Percentiles rank a stretch among this genome's conserved stretches.
Conservation (phyloP, 1,140 invertebrate species). For the Drosophila virilis region DNA sequence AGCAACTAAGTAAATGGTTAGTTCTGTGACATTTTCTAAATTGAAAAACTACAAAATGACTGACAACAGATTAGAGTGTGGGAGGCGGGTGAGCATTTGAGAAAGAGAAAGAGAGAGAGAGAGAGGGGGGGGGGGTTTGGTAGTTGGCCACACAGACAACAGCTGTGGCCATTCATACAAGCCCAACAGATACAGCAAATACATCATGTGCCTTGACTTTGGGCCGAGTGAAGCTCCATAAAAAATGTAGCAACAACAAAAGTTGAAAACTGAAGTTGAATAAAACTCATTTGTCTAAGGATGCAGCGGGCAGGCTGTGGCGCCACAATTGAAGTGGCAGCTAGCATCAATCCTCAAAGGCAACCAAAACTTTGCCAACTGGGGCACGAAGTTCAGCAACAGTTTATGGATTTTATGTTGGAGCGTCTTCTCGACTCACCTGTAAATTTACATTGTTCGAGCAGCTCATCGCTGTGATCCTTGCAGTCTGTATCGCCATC, state of each 20-base stretch:
- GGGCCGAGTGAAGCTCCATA: constrained; percentile 1
- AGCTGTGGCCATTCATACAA: constrained; percentile 60
- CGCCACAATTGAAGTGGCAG: constrained; percentile 9
- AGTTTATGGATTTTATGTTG: neutral
- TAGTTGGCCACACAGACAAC: constrained; percentile 23
- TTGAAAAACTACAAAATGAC: constrained; percentile 81
- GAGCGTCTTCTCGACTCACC: constrained; percentile 82
- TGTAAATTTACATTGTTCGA: constrained; percentile 84
- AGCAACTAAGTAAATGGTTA: constrained; percentile 73
- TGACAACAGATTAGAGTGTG: constrained; percentile 76
- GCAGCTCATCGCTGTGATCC: constrained; percentile 91
- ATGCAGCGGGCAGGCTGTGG: neutral
- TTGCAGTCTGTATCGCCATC: constrained; percentile 91
- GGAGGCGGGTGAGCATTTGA: neutral
- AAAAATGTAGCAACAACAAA: constrained; percentile 3
- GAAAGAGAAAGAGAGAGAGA: too few relatives aligned
- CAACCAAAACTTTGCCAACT: neutral
- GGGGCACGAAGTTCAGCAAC: neutral
- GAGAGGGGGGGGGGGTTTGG: constrained; percentile 22
- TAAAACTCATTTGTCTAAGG: constrained; percentile 28
- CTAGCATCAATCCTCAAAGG: neutral
- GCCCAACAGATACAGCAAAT: constrained; percentile 4
- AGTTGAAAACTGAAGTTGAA: constrained; percentile 19
- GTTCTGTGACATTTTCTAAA: constrained; percentile 80
- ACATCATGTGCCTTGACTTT: constrained; percentile 46